Base-by-base conservation (phyloP, 1,140 invertebrate genomes). In the Schlechtendalia chinensis region DNA sequence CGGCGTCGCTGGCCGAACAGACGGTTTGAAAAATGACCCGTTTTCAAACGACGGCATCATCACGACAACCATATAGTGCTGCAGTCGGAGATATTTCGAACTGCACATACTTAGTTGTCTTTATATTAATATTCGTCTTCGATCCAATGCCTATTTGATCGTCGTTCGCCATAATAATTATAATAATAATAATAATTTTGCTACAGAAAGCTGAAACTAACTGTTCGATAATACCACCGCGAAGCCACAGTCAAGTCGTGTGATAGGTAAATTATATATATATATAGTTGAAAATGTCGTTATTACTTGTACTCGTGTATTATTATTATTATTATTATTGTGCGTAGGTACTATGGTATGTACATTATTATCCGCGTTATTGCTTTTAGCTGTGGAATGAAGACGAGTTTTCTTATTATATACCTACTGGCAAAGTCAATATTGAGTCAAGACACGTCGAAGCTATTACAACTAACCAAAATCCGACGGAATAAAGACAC, bases 61-160 rank as follows among this genome's bases (percentile, higher is more conserved):
- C 17, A 4, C 29, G 10, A 17, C 61, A n/a, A 32, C 32, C 32
- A 39, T 39, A 4, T 4, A 3, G 8, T 39, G 8, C 32, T 8
- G 8, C 32, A 8, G 32, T 39, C 32, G 8, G 3, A 8, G 32
- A 39, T 8, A 39, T 39, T n/a, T 27, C 29, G 61, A 39, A 65
- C 19, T 16, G 22, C n/a, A 4, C 5, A 22, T 11, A 6, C 29
- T 19, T 8, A 8, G 3, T 3, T 1, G 19, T 11, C n/a, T 1
- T 65, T 19, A 32, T 32, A 67, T 67, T 67, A 67, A 67, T 67
- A 67, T 67, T 67, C 63, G 63, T 67, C 63, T 67, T 32, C 63
- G 32, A 32, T 45, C 11, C 19, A 67, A 29, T 45, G 63, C 39
- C 63, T 67, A 32, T 67, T 32, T 32, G 32, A 65, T 19, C 32